phyloP scores from a whole-genome alignment of 1,140 invertebrate genomes.

The Adoxophyes honmai region DNA sequence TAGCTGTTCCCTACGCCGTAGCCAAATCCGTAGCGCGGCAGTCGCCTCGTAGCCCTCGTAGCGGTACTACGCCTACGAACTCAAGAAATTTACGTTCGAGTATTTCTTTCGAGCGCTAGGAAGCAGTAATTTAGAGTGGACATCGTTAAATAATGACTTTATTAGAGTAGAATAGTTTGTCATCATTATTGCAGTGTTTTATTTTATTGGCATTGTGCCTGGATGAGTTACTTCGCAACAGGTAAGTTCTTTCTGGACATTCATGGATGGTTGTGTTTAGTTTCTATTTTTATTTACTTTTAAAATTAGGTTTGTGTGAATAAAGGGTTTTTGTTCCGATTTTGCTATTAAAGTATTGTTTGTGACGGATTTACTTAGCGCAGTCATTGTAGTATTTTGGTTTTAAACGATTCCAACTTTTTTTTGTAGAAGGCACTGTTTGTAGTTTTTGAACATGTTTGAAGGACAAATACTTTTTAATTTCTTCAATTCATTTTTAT shows the following conservation, averaged over 20 bases:
- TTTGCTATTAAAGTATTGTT: too few relatives aligned
- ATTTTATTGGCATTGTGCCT: neutral
- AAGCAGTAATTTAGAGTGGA: neutral
- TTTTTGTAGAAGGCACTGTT: too few relatives aligned
- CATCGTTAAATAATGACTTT: neutral
- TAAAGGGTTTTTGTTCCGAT: too few relatives aligned
- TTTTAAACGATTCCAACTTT: too few relatives aligned
- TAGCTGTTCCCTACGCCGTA: constrained; percentile 47
- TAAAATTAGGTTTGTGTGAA: too few relatives aligned
- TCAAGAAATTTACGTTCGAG: constrained; percentile 12
- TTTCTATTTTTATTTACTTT: too few relatives aligned
- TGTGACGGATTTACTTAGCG: too few relatives aligned
- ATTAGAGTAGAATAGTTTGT: neutral
- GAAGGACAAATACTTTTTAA: too few relatives aligned
- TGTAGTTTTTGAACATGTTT: too few relatives aligned
- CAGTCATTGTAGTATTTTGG: too few relatives aligned
- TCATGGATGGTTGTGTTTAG: too few relatives aligned
- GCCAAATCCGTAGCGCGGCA: constrained; percentile 50
- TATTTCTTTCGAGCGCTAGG: constrained; percentile 14
- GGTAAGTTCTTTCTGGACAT: neutral
- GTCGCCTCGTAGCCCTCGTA: constrained; percentile 58
- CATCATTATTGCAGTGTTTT: neutral
- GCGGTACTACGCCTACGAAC: constrained; percentile 35
- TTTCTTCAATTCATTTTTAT: too few relatives aligned
- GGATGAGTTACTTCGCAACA: neutral